Conservation (phyloP, 2,797 vertebrate species). For the Malurus splendens region DNA sequence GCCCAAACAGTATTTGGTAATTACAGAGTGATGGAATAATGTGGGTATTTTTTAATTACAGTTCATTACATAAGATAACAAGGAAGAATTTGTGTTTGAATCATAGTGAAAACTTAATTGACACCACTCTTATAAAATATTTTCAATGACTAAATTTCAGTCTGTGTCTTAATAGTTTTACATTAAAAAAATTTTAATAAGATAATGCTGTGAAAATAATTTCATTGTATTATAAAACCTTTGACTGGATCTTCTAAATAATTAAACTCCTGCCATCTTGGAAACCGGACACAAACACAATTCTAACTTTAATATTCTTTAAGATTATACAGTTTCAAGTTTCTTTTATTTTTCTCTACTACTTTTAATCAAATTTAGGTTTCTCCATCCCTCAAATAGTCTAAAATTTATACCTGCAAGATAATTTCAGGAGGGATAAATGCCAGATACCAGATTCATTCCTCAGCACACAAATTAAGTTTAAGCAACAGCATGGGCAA, state of each 20-base stretch:
- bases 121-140: background rate
- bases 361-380: background rate
- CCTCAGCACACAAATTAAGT: background rate
- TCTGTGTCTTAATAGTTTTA: constrained; percentile 30
- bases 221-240: constrained; percentile 10
- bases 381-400: background rate
- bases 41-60: constrained; percentile 24
- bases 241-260: background rate
- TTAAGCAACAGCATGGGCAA: background rate
- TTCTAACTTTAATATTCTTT: background rate
- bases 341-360: background rate
- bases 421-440: background rate
- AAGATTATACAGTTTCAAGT: background rate
- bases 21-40: background rate
- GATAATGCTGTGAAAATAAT: constrained; percentile 5
- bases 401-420: background rate
- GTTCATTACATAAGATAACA: constrained; percentile 28
- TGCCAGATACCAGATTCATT: background rate
- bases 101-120: constrained; percentile 33
- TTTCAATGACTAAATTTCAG: constrained; percentile 17
- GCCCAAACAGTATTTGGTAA: constrained; percentile 21
- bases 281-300: constrained; percentile 1
- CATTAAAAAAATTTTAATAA: constrained; percentile 14
- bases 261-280: constrained; percentile 12
- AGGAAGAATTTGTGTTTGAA: constrained; percentile 26